phyloP scores from a whole-genome alignment of 2,113 vertebrate species.

The Chitala chitala region DNA sequence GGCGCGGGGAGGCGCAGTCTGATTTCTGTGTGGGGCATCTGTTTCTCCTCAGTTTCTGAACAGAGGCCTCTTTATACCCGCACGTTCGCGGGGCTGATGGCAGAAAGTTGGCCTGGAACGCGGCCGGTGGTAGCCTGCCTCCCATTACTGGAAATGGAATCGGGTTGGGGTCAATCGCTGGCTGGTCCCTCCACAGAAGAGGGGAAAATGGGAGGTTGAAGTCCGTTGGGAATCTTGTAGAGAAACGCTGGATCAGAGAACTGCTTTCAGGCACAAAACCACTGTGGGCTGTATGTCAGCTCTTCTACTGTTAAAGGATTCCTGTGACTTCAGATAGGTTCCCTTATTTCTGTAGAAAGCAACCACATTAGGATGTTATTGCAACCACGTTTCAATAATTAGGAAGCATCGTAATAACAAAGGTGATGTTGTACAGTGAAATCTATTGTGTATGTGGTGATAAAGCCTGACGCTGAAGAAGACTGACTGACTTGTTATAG shows the following conservation, averaged over 20 bases:
- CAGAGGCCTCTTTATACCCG: constrained; percentile 83
- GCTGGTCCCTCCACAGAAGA: constrained; percentile 42
- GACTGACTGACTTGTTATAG: too few species aligned
- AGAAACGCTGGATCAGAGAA: constrained; percentile 33
- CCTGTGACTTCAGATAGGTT: neutral
- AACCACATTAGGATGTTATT: neutral
- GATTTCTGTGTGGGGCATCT: constrained; percentile 75
- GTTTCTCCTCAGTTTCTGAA: constrained; percentile 79
- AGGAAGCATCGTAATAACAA: too few species aligned
- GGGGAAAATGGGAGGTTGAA: constrained; percentile 50
- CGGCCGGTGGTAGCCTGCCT: constrained; percentile 67
- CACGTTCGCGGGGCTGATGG: constrained; percentile 60
- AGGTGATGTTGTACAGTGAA: too few species aligned
- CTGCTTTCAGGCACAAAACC: constrained; percentile 35
- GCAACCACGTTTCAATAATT: too few species aligned
- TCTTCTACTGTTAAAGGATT: constrained; percentile 15
- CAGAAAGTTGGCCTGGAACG: constrained; percentile 68
- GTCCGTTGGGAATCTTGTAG: constrained; percentile 31
- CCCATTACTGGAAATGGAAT: constrained; percentile 69
- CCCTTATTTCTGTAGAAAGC: neutral
- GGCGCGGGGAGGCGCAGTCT: constrained; percentile 33
- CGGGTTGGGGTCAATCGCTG: constrained; percentile 49
- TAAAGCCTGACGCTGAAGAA: too few species aligned
- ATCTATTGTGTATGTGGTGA: too few species aligned
- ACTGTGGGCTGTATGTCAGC: constrained; percentile 25